Base-by-base conservation (phyloP, 1,140 invertebrate genomes). In the Drosophila yakuba region DNA sequence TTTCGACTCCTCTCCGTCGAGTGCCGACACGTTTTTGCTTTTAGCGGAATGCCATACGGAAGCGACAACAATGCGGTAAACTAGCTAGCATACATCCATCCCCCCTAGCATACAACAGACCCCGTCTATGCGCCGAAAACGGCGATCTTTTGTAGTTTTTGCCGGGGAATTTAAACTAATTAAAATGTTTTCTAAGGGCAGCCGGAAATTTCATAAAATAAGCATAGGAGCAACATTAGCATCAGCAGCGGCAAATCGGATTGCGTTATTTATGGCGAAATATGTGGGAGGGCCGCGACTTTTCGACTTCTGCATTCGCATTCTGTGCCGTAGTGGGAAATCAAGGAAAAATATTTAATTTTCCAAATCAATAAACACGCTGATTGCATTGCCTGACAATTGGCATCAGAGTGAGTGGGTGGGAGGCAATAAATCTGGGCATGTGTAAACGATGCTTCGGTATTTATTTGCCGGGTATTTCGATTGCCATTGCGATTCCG, bases 281-380 rank as follows among this genome's bases (percentile, higher is more conserved):
- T 76, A 51, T 15, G n/a, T 15, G 15, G n/a, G 39, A 17, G 44
- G 71, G 51, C 63, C 78, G 79, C 77, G 82, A 67, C 51, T 69
- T 69, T 68, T 41, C 15, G 51, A 57, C 36, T 25, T 71, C 71
- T 71, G 67, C 67, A 71, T 71, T 71, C 15, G 38, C 11, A 39
- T 4, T 10, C 43, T 20, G 17, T 11, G 43, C 10, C 44, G 66
- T 43, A 48, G 36, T 48, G 41, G 36, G 60, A 44, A 55, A 57
- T 63, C 64, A 71, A 80, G 79, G 78, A 79, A 84, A 88, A 90
- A 89, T 89, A 90, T 89, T 89, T 89, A 89, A 89, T 89, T 89
- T 89, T 89, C 84, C 84, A 89, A 89, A 78, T 90, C 84, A 89
- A 89, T 89, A 89, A 78, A 69, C 85, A 89, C 80, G 84, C 85